Evolutionary conservation across 2,797 vertebrate genomes (phyloP), one percentile per base, ranked within the genome.

Genomic region (Malurus leucopterus): DNA sequence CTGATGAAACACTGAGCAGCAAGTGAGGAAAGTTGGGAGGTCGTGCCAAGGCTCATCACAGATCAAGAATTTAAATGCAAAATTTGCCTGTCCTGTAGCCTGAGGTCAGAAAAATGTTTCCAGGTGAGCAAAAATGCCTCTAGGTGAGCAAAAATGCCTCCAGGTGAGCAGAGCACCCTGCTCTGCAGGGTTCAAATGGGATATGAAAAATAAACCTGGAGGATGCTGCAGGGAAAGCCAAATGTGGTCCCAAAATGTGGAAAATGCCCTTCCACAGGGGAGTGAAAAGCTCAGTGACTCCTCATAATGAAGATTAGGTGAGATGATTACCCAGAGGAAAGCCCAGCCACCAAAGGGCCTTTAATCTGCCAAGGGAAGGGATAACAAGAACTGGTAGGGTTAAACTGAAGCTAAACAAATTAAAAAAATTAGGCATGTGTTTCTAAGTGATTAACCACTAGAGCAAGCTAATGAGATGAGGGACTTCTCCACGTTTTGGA

Each of bases 371-470:
- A 32, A 2, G 47, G 62, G 41, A 63, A 85, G 50, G 49, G 46
- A 49, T 83, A 34, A 63, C 78, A 74, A 84, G 78, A 46, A 38
- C 27, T 4, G 4, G 26, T 26, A 57, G 74, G 50, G 84, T 86
- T 91, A 86, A 77, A 68, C n/a, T 34, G 51, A 61, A 46, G 51
- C 40, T 57, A 84, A 74, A 65, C 67, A 84, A 80, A 84, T 89
- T 51, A 0, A 22, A 77, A 72, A 65, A 65, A 76, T 24, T 3
- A 77, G 53, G 49, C 50, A 4, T 77, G 47, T 85, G 83, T 77
- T 91, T 92, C 65, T 67, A 64, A 67, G 70, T 61, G 83, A 92
- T 92, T 76, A 87, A 54, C 34, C 88, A 61, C 68, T 53, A 69
- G 79, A 85, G 76, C 72, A 73, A 73, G 76, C 69, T 92, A 55